phyloP scores from a whole-genome alignment of 2,797 vertebrate genomes.

The Coilia nasus region DNA sequence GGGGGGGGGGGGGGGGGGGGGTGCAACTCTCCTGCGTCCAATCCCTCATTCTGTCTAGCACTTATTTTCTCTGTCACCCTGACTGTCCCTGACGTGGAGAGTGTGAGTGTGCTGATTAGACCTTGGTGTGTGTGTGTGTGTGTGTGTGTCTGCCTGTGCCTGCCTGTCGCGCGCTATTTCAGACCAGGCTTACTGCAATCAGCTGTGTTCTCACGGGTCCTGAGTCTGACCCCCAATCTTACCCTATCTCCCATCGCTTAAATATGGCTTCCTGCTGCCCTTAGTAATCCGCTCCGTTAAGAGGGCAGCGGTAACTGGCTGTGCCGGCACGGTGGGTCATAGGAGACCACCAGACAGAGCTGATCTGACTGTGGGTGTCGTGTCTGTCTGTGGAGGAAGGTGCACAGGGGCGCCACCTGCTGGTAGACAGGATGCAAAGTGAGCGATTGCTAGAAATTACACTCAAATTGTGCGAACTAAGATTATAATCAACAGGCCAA shows the following conservation, averaged over 20 bases:
- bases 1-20: too few species aligned
- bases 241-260: too few species aligned
- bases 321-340: neutral
- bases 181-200: conserved; percentile 3
- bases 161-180: neutral
- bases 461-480: neutral
- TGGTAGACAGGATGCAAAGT: neutral
- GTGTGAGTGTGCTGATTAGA: neutral
- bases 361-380: neutral
- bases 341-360: neutral
- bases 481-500: neutral
- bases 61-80: neutral
- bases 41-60: neutral
- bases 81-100: neutral
- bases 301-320: neutral
- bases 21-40: neutral
- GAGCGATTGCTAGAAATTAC: neutral
- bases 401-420: neutral
- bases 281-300: neutral
- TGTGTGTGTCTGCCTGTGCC: neutral
- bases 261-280: neutral
- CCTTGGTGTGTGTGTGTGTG: neutral
- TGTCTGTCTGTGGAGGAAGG: too few species aligned
- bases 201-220: conserved; percentile 10
- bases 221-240: neutral